Percentiles rank a stretch among this genome's conserved stretches.
These are phyloP conservation scores for Fringilla coelebs DNA, from an alignment of 2,797 vertebrate species.

Conservation along the genomic window DNA sequence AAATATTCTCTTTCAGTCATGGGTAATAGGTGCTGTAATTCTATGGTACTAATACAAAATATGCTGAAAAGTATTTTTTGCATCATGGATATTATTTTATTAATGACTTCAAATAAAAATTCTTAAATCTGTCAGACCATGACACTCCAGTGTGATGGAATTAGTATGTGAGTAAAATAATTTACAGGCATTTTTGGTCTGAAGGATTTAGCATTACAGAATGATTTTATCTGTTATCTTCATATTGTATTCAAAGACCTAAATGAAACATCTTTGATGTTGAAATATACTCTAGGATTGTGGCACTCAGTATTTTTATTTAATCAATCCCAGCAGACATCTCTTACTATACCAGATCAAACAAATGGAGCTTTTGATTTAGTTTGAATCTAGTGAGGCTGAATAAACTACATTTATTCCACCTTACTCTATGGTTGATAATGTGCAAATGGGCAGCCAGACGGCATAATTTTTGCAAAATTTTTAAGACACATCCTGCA, in stretches of 20 bases:
- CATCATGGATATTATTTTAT: background rate
- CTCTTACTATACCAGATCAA: slow-evolving; percentile 7
- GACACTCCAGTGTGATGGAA: background rate
- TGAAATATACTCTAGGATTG: slow-evolving; percentile 10
- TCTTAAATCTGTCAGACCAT: background rate
- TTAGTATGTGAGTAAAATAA: slow-evolving; percentile 1
- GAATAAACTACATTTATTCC: background rate
- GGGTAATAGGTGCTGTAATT: background rate
- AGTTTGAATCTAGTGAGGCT: background rate
- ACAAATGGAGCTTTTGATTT: slow-evolving; percentile 35
- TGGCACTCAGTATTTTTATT: background rate
- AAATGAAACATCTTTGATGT: slow-evolving; percentile 50
- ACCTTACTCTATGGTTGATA: background rate
- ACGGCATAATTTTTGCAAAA: slow-evolving; percentile 13
- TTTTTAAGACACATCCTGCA: background rate
- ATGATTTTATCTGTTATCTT: slow-evolving; percentile 25
- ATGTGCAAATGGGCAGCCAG: slow-evolving; percentile 35
- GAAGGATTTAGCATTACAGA: slow-evolving; percentile 7
- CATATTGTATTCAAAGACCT: slow-evolving; percentile 12
- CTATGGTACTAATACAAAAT: background rate
- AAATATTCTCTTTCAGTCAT: background rate
- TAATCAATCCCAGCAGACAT: slow-evolving; percentile 38
- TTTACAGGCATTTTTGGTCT: background rate
- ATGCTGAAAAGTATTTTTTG: background rate
- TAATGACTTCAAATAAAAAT: background rate